Conservation (phyloP, 2,888 invertebrate species). For the Nephrotoma guestfalica region DNA sequence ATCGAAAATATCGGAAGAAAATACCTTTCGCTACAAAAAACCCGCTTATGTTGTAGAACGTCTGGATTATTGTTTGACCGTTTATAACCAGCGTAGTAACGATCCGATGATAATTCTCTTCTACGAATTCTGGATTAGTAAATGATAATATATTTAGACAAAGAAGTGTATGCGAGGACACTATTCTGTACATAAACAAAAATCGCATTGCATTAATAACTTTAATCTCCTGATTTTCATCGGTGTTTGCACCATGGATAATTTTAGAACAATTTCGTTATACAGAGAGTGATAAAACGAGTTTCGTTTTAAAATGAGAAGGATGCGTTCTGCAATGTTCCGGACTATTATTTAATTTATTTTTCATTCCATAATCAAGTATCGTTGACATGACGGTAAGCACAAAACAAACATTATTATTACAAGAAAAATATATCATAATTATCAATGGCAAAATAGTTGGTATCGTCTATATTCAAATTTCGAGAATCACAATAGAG, state of each 20-base stretch:
- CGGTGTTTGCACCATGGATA: background rate
- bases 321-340: too few species aligned
- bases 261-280: conserved; percentile 9
- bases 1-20: conserved; percentile 19
- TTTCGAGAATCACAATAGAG: too few species aligned
- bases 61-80: background rate
- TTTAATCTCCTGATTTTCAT: background rate
- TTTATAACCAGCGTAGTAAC: background rate
- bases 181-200: background rate
- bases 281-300: conserved; percentile 8
- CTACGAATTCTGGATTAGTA: conserved; percentile 8
- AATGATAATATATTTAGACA: conserved; percentile 1
- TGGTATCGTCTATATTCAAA: background rate
- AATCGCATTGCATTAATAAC: background rate
- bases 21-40: background rate
- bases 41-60: background rate
- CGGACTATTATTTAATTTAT: background rate
- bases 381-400: too few species aligned
- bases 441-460: too few species aligned
- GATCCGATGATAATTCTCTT: conserved; percentile 5
- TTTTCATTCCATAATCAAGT: too few species aligned
- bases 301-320: background rate
- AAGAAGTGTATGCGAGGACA: conserved; percentile 7
- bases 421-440: too few species aligned
- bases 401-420: too few species aligned